Evolutionary conservation across 1,140 invertebrate species (phyloP).

Genomic region (Drosophila sulfurigaster): DNA sequence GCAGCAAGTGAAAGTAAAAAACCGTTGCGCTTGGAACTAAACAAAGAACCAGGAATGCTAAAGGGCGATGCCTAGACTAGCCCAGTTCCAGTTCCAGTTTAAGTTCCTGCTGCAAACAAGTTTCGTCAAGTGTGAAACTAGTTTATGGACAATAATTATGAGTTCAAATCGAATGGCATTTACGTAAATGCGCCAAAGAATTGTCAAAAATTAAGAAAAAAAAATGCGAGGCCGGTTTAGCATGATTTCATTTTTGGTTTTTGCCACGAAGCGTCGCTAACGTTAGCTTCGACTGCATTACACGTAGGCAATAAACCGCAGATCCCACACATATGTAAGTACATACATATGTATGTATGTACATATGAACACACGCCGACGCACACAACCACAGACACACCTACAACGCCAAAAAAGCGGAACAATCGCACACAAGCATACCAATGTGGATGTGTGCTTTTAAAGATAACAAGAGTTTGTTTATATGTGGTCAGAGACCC

Average conservation of each 20-base stretch:
- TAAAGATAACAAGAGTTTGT: slow-evolving; percentile 31
- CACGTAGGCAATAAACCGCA: slow-evolving; percentile 45
- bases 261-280: slow-evolving; percentile 34
- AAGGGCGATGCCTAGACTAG: slow-evolving; percentile 45
- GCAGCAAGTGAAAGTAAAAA: slow-evolving; percentile 51
- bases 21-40: slow-evolving; percentile 3
- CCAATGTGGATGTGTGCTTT: background rate
- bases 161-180: slow-evolving; percentile 32
- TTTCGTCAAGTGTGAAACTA: slow-evolving; percentile 43
- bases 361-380: background rate
- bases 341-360: background rate
- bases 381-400: background rate
- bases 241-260: slow-evolving; percentile 16
- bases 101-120: slow-evolving; percentile 36
- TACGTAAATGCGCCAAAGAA: slow-evolving; percentile 48
- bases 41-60: slow-evolving; percentile 56
- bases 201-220: slow-evolving; percentile 46
- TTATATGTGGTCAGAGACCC: slow-evolving; percentile 24
- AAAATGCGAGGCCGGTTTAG: slow-evolving; percentile 44
- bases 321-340: slow-evolving; percentile 15
- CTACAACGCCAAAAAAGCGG: slow-evolving; percentile 9
- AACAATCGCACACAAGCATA: slow-evolving; percentile 1
- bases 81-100: slow-evolving; percentile 17
- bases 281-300: slow-evolving; percentile 21
- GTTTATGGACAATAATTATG: slow-evolving; percentile 29